Base-by-base conservation (phyloP, 2,888 invertebrate species). In the Drosophila tanythrix region DNA sequence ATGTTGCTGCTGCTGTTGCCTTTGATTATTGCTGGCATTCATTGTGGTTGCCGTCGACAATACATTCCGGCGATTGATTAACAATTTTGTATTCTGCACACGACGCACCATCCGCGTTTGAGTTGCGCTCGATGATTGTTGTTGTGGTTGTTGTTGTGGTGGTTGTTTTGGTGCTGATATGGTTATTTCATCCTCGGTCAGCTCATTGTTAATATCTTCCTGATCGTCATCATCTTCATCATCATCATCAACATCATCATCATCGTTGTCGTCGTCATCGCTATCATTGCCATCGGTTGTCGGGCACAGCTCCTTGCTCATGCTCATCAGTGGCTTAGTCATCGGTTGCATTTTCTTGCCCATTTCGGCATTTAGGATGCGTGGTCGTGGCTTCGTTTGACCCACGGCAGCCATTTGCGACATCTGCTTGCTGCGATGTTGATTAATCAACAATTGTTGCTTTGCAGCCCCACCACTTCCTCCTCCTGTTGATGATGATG, bases 281-380 rank as follows among this genome's bases (percentile, higher is more conserved):
- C 76, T 86, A 36, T 82, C 81, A 6, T 55, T 60, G 38, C 81
- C 75, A 38, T 74, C 76, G 3, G 78, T 74, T 51, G 87, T 73
- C 21, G 89, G 89, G 50, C 88, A 90, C 27, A 85, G 70, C 38
- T 91, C 91, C 48, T 89, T 82, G 48, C 90, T 83, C 65, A 92
- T 91, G 38, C 89, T 88, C 75, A 92, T 91, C 50, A 92, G 75
- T 15, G 92, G 92, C 53, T 91, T 91, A 36, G 90, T 89, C 25
- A 92, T 90, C 0, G 91, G 88, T 46, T 89, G 86, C 4, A 91
- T 90, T 70, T 91, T 91, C 43, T 90, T 92, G 36, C 91, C 92
- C 57, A 93, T 90, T 35, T 93, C 90, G 5, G 92, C 83, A 66
- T 93, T 93, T 8, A 93, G 84, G 63, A 93, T 93, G 18, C 93